Evolutionary conservation across 2,113 vertebrate genomes (phyloP).

Genomic region (Chloropsis cyanopogon): DNA sequence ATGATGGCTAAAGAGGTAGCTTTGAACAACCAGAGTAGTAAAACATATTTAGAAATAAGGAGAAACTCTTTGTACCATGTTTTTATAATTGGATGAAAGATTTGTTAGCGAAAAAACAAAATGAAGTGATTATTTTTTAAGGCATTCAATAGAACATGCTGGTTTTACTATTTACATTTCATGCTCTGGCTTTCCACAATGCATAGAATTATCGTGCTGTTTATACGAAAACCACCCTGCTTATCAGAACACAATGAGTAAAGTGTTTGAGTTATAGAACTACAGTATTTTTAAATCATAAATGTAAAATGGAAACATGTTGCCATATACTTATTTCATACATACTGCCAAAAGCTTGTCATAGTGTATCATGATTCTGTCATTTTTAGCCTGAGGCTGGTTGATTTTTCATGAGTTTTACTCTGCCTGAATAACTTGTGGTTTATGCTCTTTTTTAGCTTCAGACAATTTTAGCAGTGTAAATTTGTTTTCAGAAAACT

Average conservation of each 20-base stretch:
- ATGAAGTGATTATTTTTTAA: background rate
- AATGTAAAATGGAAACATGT: constrained; percentile 28
- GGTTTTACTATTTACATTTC: constrained; percentile 18
- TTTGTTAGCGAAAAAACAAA: background rate
- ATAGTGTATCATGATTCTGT: constrained; percentile 24
- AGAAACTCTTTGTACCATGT: background rate
- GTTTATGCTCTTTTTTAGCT: constrained; percentile 38
- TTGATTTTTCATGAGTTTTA: constrained; percentile 41
- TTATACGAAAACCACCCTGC: background rate
- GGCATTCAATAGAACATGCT: background rate
- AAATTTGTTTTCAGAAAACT: constrained; percentile 52
- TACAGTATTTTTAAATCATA: constrained; percentile 33
- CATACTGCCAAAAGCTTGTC: constrained; percentile 43
- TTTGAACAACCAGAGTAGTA: background rate
- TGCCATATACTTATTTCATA: background rate
- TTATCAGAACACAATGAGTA: constrained; percentile 23
- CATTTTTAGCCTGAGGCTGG: constrained; percentile 35
- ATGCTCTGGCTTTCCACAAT: background rate
- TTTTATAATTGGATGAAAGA: background rate
- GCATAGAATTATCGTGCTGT: background rate
- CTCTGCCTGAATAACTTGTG: constrained; percentile 12
- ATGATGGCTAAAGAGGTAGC: background rate
- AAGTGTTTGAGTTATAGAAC: constrained; percentile 16
- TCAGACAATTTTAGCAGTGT: constrained; percentile 49
- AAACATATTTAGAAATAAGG: background rate